Base-by-base conservation (phyloP, 2,113 vertebrate genomes). In the Oncorhynchus masou region DNA sequence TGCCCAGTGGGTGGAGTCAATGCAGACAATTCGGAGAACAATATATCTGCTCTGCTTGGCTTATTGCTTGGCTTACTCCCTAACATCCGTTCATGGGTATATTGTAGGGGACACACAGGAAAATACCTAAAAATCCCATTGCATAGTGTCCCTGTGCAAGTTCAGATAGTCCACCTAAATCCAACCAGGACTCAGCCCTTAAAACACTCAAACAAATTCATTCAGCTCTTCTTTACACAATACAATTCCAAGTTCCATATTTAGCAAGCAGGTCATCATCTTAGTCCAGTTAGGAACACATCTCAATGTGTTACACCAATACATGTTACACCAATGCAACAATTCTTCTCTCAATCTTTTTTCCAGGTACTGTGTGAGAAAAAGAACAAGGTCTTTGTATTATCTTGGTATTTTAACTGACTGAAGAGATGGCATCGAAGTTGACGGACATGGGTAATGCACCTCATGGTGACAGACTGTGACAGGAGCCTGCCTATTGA, bases 111-210 rank as follows among this genome's bases (percentile, higher is more conserved):
- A 85, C 83, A 85, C 81, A 74, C 31, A 62, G 65, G 65, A 79
- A 74, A 76, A 81, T 66, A 57, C 77, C 62, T 83, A 24, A 76
- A 83, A 31, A 84, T 75, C 84, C 87, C 77, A 87, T 89, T 87
- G 87, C 86, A 88, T 87, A 85, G 85, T 78, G 87, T 84, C 84
- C 85, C 88, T 88, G 86, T 89, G 86, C 88, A 87, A 84, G 74
- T 80, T 89, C 66, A 67, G 67, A 72, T 74, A 25, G 59, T 73
- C 68, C 15, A 27, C 31, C 48, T 57, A 12, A 29, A 16, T 60
- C 25, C 74, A 74, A 9, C 62, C 70, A 19, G 77, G 65, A 77
- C 75, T 79, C 90, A 90, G 89, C 89, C 84, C 89, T 88, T 91
- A 69, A 75, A 85, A 80, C 71, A 71, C 57, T 22, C 5, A 62